Percentiles rank a stretch among this genome's conserved stretches.
Evolutionary conservation across 37 sponge, comb jelly and placozoan genomes (phyloP).

Genomic region (Hormiphora californensis): DNA sequence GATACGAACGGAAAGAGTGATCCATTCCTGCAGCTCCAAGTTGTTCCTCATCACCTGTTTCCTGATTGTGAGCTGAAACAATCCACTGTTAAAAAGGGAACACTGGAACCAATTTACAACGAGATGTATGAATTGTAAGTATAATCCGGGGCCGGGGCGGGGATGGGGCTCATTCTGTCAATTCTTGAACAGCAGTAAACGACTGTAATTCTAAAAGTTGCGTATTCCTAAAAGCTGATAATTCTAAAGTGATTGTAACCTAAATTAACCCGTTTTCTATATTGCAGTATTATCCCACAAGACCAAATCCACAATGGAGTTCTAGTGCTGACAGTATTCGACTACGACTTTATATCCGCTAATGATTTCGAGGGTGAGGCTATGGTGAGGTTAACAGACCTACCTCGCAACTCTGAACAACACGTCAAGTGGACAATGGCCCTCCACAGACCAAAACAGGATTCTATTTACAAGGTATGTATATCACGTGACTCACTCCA

Average conservation of each 20-base stretch:
- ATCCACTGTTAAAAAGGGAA: slow-evolving; percentile 24
- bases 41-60: slow-evolving; percentile 22
- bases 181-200: too few species aligned
- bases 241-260: not conserved
- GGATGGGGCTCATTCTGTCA: too few species aligned
- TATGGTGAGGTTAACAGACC: not conserved
- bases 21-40: slow-evolving; percentile 15
- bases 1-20: slow-evolving; percentile 33
- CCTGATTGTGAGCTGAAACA: slow-evolving; percentile 37
- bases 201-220: too few species aligned
- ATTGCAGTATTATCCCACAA: slow-evolving; percentile 39
- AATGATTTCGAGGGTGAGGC: slow-evolving; percentile 38
- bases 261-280: not conserved
- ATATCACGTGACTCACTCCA: too few species aligned
- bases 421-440: slow-evolving; percentile 45
- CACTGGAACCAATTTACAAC: slow-evolving; percentile 25
- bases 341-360: slow-evolving; percentile 32
- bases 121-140: slow-evolving; percentile 46
- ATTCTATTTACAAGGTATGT: slow-evolving; percentile 33
- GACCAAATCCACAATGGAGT: slow-evolving; percentile 19
- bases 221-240: too few species aligned
- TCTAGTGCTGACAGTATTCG: slow-evolving; percentile 1
- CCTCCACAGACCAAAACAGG: slow-evolving; percentile 35
- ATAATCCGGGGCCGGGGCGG: too few species aligned
- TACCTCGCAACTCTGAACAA: slow-evolving; percentile 5